Percentiles rank a stretch among this genome's conserved stretches.
Evolutionary conservation across 2,797 vertebrate species (phyloP).

Genomic region (Syngnathus acus): DNA sequence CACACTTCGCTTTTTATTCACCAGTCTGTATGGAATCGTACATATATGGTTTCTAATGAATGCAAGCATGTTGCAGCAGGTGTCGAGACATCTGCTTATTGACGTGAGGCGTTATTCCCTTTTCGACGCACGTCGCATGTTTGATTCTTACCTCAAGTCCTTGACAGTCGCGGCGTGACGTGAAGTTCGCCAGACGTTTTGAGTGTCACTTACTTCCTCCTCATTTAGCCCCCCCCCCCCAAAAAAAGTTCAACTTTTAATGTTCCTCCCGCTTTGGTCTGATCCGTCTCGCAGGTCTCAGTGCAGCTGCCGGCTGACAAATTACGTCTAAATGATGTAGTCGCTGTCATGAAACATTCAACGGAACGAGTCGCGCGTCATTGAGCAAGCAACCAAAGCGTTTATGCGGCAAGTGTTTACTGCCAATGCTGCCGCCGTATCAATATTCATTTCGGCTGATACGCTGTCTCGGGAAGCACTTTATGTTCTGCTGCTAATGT

Average conservation of each 20-base stretch:
- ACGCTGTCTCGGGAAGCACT: slow-evolving; percentile 4
- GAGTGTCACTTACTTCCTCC: slow-evolving; percentile 25
- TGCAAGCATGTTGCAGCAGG: slow-evolving; percentile 27
- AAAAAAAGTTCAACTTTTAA: slow-evolving; percentile 49
- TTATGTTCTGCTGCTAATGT: slow-evolving; percentile 16
- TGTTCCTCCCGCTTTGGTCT: slow-evolving; percentile 19
- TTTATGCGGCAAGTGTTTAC: slow-evolving; percentile 41
- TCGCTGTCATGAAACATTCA: slow-evolving; percentile 66
- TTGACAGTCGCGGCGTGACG: slow-evolving; percentile 2
- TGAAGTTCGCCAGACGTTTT: background rate
- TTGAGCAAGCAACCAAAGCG: slow-evolving; percentile 44
- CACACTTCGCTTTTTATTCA: background rate
- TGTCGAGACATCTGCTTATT: slow-evolving; percentile 45
- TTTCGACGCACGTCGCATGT: slow-evolving; percentile 15
- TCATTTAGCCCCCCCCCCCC: slow-evolving; percentile 35
- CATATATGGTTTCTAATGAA: background rate
- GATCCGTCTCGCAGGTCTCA: slow-evolving; percentile 30
- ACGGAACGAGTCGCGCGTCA: slow-evolving; percentile 35
- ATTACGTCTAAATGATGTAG: slow-evolving; percentile 60
- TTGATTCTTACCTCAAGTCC: slow-evolving; percentile 25
- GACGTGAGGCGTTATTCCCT: slow-evolving; percentile 25
- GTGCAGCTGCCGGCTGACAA: slow-evolving; percentile 59
- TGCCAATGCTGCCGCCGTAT: slow-evolving; percentile 31
- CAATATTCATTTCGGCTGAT: slow-evolving; percentile 48
- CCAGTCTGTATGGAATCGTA: too few relatives aligned